A percentile compares a stretch with the other conserved stretches of the same genome.
Conservation (phyloP, 2,888 invertebrate species). For the Caenorhabditis sp. region DNA sequence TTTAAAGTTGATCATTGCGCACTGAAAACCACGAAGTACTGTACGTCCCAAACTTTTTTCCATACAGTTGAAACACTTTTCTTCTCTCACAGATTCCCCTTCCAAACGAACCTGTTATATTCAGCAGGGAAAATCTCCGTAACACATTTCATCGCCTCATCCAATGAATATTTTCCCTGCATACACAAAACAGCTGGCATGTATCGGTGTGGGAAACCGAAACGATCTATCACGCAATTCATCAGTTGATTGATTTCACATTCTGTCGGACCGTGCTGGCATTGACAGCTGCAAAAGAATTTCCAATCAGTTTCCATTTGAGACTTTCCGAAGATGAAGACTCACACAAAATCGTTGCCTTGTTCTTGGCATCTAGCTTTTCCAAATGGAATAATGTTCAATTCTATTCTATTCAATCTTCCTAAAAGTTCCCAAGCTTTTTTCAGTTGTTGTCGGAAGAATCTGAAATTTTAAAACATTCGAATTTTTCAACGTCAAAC, state of each 20-base stretch:
- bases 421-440: slow-evolving; percentile 70
- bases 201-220: slow-evolving; percentile 74
- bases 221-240: slow-evolving; percentile 82
- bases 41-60: not conserved
- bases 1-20: not conserved
- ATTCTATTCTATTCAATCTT: slow-evolving; percentile 73
- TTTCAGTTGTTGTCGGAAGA: slow-evolving; percentile 56
- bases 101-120: slow-evolving; percentile 43
- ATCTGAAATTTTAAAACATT: slow-evolving; percentile 44
- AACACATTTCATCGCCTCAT: slow-evolving; percentile 76
- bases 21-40: not conserved
- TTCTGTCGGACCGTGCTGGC: slow-evolving; percentile 82
- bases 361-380: slow-evolving; percentile 80
- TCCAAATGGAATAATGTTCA: slow-evolving; percentile 81
- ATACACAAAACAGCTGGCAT: slow-evolving; percentile 77
- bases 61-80: not conserved
- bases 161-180: slow-evolving; percentile 69
- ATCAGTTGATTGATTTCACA: slow-evolving; percentile 82
- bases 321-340: not conserved
- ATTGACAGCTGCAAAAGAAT: slow-evolving; percentile 74
- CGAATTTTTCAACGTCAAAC: not conserved
- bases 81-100: not conserved
- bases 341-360: slow-evolving; percentile 74
- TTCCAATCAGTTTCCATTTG: not conserved
- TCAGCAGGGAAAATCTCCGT: slow-evolving; percentile 48